Evolutionary conservation across 2,888 invertebrate species (phyloP).

Genomic region (Luffia ferchaultella): DNA sequence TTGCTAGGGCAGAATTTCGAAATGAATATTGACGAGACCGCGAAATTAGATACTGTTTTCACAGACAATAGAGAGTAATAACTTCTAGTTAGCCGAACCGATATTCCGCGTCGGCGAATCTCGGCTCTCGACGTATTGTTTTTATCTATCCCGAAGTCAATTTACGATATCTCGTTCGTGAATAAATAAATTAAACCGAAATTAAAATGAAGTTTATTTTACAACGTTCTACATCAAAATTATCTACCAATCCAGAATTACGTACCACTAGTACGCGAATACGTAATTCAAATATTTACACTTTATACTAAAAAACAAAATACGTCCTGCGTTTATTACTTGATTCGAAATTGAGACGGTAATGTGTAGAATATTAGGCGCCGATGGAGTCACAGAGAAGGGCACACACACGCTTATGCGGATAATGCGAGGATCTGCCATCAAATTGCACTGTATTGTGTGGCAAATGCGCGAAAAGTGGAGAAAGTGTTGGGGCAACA

Average conservation of each 20-base stretch:
- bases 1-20: slow-evolving; percentile 15
- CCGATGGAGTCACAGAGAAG: slow-evolving; percentile 27
- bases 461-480: slow-evolving; percentile 59
- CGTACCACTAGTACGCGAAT: too few relatives aligned
- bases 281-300: too few relatives aligned
- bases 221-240: too few relatives aligned
- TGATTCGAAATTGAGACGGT: slow-evolving; percentile 15
- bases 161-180: too few relatives aligned
- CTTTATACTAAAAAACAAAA: too few relatives aligned
- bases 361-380: slow-evolving; percentile 20
- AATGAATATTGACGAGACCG: not conserved
- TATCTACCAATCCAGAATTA: too few relatives aligned
- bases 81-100: not conserved
- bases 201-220: too few relatives aligned
- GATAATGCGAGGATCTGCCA: slow-evolving; percentile 47
- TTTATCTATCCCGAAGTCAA: not conserved
- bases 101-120: not conserved
- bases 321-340: too few relatives aligned
- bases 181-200: too few relatives aligned
- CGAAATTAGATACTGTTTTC: not conserved
- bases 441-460: slow-evolving; percentile 62
- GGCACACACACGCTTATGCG: slow-evolving; percentile 29
- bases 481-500: slow-evolving; percentile 56
- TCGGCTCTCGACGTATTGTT: not conserved
- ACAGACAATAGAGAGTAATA: not conserved